Evolutionary conservation across 2,797 vertebrate genomes (phyloP), one percentile per base, ranked within the genome.

Genomic region (Gallirallus australis): DNA sequence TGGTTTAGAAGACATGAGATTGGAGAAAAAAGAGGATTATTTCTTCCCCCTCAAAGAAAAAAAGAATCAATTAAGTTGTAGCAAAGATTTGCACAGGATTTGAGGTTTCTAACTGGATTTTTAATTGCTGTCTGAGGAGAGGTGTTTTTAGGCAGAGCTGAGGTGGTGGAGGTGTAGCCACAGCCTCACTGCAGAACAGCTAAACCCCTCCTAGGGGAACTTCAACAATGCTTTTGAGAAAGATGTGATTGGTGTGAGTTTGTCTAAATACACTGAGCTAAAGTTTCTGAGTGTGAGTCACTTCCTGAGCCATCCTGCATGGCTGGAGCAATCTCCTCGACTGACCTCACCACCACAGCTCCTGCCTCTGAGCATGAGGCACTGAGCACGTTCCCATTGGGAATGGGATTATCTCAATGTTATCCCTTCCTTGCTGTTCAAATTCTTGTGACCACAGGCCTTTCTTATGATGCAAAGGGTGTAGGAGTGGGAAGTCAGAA

Each of bases 71-170:
- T 87, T 28, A 45, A 59, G 48, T 57, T 81, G 45, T 57, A 92
- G 50, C 33, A 68, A 93, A 91, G 69, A 81, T 70, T 94, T 91
- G 53, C 45, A 23, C 11, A 37, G 45, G 56, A 77, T 94, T 73
- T 89, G 28, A 33, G 15, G 23, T 48, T 95, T 94, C 64, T 91
- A 37, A 73, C 28, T 89, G 81, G 33, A 65, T 94, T 90, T 86
- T 47, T 80, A 63, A 45, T 70, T 73, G 8, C 52, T 77, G 19
- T 52, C 59, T 85, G 48, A 65, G 35, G 35, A 70, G 63, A 39
- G 8, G 28, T 0, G 0, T 20, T 68, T 83, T 89, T 54, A 69
- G 66, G 12, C 28, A 72, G 54, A 76, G 25, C 3, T 66, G n/a
- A 68, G 30, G 16, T 52, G 8, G 54, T 52, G 20, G 68, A 86